phyloP scores from a whole-genome alignment of 2,113 vertebrate genomes.

The Grallaria varia region DNA sequence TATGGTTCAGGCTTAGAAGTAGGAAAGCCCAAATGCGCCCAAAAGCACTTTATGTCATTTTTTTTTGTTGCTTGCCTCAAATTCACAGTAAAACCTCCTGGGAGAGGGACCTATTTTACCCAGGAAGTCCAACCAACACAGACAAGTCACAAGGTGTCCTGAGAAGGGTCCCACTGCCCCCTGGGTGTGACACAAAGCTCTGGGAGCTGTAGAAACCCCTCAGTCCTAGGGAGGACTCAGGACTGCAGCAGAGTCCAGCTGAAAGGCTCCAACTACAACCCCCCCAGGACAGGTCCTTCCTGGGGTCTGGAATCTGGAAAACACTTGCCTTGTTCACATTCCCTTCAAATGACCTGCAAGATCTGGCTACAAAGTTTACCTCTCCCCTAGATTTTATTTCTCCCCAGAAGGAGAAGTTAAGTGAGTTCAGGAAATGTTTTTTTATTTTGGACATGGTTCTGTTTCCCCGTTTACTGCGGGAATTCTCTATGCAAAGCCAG shows the following conservation, averaged over 20 bases:
- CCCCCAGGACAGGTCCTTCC: conserved; percentile 17
- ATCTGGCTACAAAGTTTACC: conserved; percentile 8
- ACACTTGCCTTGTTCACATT: conserved; percentile 9
- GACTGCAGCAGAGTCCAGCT: neutral
- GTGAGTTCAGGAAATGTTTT: conserved; percentile 13
- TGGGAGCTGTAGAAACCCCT: neutral
- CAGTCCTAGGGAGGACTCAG: neutral
- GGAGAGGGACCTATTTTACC: neutral
- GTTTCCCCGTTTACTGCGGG: neutral
- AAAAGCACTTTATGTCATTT: neutral
- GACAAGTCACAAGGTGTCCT: neutral
- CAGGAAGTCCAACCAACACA: neutral
- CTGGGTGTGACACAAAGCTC: neutral
- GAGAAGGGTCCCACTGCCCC: neutral
- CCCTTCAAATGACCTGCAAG: conserved; percentile 31
- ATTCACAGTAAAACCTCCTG: neutral
- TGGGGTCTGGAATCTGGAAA: conserved; percentile 13
- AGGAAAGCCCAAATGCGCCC: neutral
- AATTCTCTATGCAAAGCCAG: neutral
- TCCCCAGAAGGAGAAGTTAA: conserved; percentile 5
- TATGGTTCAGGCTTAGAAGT: neutral
- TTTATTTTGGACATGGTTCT: neutral
- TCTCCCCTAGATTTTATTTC: conserved; percentile 23
- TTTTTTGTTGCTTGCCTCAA: neutral
- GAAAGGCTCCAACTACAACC: neutral